Percentiles rank a stretch among this genome's conserved stretches.
phyloP scores from a whole-genome alignment of 2,113 vertebrate species.

The Chionomys nivalis region DNA sequence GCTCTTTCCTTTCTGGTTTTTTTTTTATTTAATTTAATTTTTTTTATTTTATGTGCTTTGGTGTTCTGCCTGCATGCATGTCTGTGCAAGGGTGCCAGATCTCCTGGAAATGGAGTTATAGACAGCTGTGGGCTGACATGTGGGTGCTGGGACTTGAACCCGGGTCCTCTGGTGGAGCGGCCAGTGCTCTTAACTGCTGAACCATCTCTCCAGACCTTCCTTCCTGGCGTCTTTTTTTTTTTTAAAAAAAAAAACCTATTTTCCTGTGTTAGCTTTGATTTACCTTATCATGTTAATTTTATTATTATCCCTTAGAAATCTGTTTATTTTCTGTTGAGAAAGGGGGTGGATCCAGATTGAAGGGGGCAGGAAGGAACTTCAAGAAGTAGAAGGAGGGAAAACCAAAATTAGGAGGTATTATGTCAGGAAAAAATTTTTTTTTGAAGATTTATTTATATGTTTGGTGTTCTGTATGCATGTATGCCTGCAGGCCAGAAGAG shows the following conservation, averaged over 20 bases:
- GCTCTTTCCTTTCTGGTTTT: neutral
- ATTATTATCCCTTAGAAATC: neutral
- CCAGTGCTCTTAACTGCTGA: no score
- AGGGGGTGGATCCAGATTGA: neutral
- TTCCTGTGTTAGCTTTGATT: neutral
- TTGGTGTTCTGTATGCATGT: no score
- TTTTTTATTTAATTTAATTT: neutral
- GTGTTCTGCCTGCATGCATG: no score
- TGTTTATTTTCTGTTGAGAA: neutral
- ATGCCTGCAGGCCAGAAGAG: no score
- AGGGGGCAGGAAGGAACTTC: neutral
- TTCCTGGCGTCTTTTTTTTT: neutral
- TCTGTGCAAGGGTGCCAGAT: no score
- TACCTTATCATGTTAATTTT: neutral
- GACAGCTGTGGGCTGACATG: no score
- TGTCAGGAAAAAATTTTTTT: neutral
- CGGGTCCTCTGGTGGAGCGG: no score
- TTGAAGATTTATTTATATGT: no score
- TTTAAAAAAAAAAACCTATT: neutral
- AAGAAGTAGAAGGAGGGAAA: neutral
- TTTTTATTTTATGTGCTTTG: no score
- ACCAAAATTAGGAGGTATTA: neutral
- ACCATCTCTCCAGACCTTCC: no score
- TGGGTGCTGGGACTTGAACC: no score
- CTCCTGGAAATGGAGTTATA: no score